Percentiles rank a stretch among this genome's conserved stretches.
Evolutionary conservation across 2,888 invertebrate species (phyloP).

Genomic region (Parochlus steinenii): DNA sequence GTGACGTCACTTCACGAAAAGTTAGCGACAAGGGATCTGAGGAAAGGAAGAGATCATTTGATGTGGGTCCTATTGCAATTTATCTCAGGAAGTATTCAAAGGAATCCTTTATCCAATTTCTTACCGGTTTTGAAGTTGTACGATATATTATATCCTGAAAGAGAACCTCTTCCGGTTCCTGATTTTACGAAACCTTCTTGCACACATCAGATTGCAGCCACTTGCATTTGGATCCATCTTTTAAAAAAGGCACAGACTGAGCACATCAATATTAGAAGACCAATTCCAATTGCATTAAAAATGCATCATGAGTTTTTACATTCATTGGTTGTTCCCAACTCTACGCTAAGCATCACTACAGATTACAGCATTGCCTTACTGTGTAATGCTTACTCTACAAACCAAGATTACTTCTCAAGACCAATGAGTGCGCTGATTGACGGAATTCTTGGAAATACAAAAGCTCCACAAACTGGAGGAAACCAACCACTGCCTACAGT

Average conservation of each 20-base stretch:
- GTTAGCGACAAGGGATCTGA: slow-evolving; percentile 59
- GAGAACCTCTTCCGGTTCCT: slow-evolving; percentile 75
- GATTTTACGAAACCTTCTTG: slow-evolving; percentile 75
- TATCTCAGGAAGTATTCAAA: slow-evolving; percentile 89
- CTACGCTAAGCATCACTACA: slow-evolving; percentile 55
- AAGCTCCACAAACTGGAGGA: slow-evolving; percentile 34
- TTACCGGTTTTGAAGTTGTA: slow-evolving; percentile 79
- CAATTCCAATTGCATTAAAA: slow-evolving; percentile 65
- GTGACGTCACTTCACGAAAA: slow-evolving; percentile 78
- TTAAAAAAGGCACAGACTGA: slow-evolving; percentile 85
- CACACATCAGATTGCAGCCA: slow-evolving; percentile 62
- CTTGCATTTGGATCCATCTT: slow-evolving; percentile 93
- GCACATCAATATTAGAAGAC: slow-evolving; percentile 56
- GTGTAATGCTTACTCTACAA: slow-evolving; percentile 91
- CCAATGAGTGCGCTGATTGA: slow-evolving; percentile 88
- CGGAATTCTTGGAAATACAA: slow-evolving; percentile 57
- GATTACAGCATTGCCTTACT: slow-evolving; percentile 84
- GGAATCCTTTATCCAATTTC: slow-evolving; percentile 78
- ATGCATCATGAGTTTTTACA: slow-evolving; percentile 78
- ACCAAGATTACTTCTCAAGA: slow-evolving; percentile 72
- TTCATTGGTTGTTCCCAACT: slow-evolving; percentile 51
- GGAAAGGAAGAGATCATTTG: slow-evolving; percentile 87
- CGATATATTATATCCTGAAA: slow-evolving; percentile 83
- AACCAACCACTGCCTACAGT: slow-evolving; percentile 46
- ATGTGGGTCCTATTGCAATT: slow-evolving; percentile 98